Percentiles rank a stretch among this genome's conserved stretches.
phyloP scores from a whole-genome alignment of 1,140 invertebrate species.

The Plodia interpunctella region DNA sequence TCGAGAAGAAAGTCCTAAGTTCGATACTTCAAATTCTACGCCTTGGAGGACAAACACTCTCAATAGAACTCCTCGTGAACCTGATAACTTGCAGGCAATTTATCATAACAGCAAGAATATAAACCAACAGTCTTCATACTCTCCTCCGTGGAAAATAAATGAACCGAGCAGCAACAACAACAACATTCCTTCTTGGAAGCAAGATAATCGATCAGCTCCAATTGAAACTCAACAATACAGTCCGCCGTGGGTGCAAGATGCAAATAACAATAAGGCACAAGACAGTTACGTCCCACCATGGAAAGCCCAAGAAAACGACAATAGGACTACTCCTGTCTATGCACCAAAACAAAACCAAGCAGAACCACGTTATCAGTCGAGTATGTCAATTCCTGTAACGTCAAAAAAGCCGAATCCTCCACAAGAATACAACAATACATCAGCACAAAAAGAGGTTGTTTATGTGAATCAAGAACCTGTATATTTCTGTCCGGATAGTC shows the following conservation, averaged over 20 bases:
- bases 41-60: conserved; percentile 68
- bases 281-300: conserved; percentile 39
- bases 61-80: conserved; percentile 44
- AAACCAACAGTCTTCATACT: conserved; percentile 44
- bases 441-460: conserved; percentile 55
- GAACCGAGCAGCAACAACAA: conserved; percentile 48
- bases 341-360: conserved; percentile 33
- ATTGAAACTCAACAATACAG: conserved; percentile 38
- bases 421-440: conserved; percentile 49
- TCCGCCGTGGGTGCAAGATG: conserved; percentile 55
- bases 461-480: conserved; percentile 65
- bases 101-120: conserved; percentile 39
- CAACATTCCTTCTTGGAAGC: conserved; percentile 48
- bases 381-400: conserved; percentile 71
- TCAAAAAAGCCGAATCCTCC: conserved; percentile 56
- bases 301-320: conserved; percentile 44
- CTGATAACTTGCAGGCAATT: conserved; percentile 40
- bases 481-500: conserved; percentile 65
- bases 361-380: conserved; percentile 65
- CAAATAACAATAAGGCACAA: conserved; percentile 46
- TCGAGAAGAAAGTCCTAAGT: conserved; percentile 35
- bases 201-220: conserved; percentile 40
- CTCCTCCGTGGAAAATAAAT: conserved; percentile 55
- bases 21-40: conserved; percentile 40
- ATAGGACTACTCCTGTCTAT: conserved; percentile 24